These are phyloP conservation scores for Gymnoscopelus braueri DNA, from an alignment of 2,797 vertebrate genomes.

Conservation along the genomic window DNA sequence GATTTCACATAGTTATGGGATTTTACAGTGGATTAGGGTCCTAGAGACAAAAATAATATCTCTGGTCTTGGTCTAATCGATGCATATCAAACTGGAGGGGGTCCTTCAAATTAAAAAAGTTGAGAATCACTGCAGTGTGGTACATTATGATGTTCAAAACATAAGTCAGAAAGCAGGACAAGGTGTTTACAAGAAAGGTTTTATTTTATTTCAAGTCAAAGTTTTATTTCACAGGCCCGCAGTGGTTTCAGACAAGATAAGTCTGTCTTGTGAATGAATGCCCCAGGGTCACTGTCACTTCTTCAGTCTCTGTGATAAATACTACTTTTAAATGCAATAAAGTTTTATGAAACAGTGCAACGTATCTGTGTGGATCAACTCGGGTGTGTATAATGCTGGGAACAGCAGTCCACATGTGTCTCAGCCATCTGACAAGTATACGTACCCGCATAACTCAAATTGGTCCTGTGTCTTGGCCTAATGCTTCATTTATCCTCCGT, in stretches of 20 bases:
- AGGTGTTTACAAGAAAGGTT: conserved; percentile 17
- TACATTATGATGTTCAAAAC: too few relatives aligned
- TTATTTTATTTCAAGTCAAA: conserved; percentile 50
- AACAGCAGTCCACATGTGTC: conserved; percentile 4
- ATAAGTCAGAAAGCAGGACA: conserved; percentile 4
- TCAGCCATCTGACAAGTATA: background rate
- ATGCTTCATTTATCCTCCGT: too few relatives aligned
- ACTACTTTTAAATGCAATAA: conserved; percentile 32
- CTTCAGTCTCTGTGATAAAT: conserved; percentile 30
- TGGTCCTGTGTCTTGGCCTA: too few relatives aligned
- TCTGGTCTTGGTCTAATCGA: too few relatives aligned
- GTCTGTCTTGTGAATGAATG: conserved; percentile 44
- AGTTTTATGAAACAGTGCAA: conserved; percentile 46
- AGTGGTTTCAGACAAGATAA: conserved; percentile 39
- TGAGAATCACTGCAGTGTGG: too few relatives aligned
- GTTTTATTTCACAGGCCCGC: background rate
- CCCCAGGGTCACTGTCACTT: conserved; percentile 42
- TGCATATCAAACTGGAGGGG: too few relatives aligned
- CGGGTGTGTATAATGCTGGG: conserved; percentile 17
- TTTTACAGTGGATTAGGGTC: too few relatives aligned
- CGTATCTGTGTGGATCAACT: conserved; percentile 13
- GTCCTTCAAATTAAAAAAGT: too few relatives aligned
- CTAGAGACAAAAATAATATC: too few relatives aligned
- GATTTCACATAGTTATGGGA: too few relatives aligned
- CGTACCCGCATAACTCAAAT: too few relatives aligned